A percentile compares a stretch with the other conserved stretches of the same genome.
These are phyloP conservation scores for Pomatorhinus ruficollis DNA, from an alignment of 2,113 vertebrate species.

Conservation along the genomic window DNA sequence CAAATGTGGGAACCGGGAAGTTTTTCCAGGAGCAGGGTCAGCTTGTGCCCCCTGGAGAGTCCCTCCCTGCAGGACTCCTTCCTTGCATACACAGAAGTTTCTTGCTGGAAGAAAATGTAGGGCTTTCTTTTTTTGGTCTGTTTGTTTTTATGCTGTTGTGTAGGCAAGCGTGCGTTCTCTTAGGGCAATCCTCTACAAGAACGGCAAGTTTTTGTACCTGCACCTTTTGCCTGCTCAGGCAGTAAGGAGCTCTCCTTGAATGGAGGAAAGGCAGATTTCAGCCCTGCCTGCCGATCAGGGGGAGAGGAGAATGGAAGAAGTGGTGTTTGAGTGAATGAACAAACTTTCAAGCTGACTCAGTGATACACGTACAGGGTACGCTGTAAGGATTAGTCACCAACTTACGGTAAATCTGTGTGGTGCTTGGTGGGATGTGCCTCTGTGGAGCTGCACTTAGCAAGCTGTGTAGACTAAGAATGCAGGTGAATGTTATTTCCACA, in stretches of 20 bases:
- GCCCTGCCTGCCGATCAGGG: neutral
- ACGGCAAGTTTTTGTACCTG: neutral
- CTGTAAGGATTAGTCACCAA: constrained; percentile 71
- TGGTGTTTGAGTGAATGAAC: constrained; percentile 73
- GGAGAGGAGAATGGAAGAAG: constrained; percentile 53
- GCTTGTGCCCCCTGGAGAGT: neutral
- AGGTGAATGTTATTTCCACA: constrained; percentile 46
- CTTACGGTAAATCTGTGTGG: constrained; percentile 76
- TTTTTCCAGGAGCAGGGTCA: neutral
- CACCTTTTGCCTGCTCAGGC: neutral
- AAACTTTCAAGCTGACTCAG: constrained; percentile 62
- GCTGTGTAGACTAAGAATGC: neutral
- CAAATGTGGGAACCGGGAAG: neutral
- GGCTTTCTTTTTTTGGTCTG: neutral
- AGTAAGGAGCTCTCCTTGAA: neutral
- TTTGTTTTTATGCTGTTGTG: neutral
- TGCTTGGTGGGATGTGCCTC: constrained; percentile 42
- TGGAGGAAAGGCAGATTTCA: neutral
- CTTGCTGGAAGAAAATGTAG: neutral
- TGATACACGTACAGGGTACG: constrained; percentile 17
- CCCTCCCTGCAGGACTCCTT: neutral
- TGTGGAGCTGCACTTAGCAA: neutral
- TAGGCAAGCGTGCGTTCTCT: neutral
- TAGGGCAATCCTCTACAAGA: neutral
- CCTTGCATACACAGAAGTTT: neutral